Base-by-base conservation (phyloP, 2,113 vertebrate species). In the Rhinolophus sinicus region DNA sequence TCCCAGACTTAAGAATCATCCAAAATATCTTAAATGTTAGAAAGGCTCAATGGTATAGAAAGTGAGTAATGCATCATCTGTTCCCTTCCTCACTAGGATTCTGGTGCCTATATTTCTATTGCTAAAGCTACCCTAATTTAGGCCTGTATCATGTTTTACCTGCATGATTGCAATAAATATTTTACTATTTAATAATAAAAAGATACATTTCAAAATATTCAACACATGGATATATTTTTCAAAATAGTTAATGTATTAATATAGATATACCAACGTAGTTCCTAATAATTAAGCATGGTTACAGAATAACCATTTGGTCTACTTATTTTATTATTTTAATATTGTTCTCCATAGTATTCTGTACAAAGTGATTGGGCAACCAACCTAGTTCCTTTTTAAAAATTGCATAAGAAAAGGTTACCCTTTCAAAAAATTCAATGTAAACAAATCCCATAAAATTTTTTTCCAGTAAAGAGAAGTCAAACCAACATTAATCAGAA, bases 381-480 rank as follows among this genome's bases (percentile, higher is more conserved):
- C 35, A 3, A 18, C 21, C 21, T 54, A 38, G 6, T 5, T 6
- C 35, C 35, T 50, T 50, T n/a, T 62, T 70, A 69, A 77, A 93
- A 84, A 15, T 16, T 54, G 22, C 28, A 8, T 6, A 35, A 44
- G 21, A 62, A 77, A 62, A 54, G 54, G 44, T 60, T 21, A 40
- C 5, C 3, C 1, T 90, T 85, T 70, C 5, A 70, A 84, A 85
- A 77, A 70, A 93, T 44, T 62, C 16, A 80, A 38, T 21, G 44
- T 35, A 88, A 44, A 76, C 28, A 69, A 50, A 69, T 44, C 3
- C 16, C 28, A 72, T 30, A 72, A 1, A 69, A 7, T 0, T 24
- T n/a, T 87, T 86, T 78, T n/a, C 60, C 60, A 94, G 64, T 72
- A 70, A 88, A 88, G 21, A 81, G 30, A 28, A 22, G 4, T 52